Percentiles rank a stretch among this genome's conserved stretches.
These are phyloP conservation scores for Netelia fuscicornis DNA, from an alignment of 2,888 invertebrate genomes.

Conservation along the genomic window DNA sequence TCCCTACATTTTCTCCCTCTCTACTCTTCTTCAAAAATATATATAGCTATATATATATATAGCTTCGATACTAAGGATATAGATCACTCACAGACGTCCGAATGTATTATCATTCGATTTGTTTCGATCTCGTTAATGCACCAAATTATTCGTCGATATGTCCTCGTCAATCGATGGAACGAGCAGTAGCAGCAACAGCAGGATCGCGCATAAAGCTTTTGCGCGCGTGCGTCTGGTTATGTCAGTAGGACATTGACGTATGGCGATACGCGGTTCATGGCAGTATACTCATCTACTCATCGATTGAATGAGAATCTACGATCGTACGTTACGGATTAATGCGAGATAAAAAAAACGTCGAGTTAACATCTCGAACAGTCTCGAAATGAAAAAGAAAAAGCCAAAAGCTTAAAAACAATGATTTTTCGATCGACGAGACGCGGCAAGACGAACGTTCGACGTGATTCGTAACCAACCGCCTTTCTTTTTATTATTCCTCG, in stretches of 20 bases:
- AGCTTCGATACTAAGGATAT: slow-evolving; percentile 6
- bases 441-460: background rate
- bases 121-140: slow-evolving; percentile 28
- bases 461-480: no score
- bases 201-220: background rate
- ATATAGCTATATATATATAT: background rate
- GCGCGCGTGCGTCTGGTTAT: background rate
- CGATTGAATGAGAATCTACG: slow-evolving; percentile 4
- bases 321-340: no score
- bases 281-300: background rate
- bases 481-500: no score
- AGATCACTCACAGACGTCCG: slow-evolving; percentile 20
- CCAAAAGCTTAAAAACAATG: no score
- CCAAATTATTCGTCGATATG: slow-evolving; percentile 38
- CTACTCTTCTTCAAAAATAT: background rate
- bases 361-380: no score
- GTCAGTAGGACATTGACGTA: slow-evolving; percentile 7
- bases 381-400: no score
- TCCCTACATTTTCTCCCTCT: background rate
- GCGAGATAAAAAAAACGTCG: no score
- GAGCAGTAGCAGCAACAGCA: background rate
- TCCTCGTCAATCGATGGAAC: slow-evolving; percentile 14
- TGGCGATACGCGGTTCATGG: slow-evolving; percentile 5
- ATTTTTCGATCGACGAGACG: no score
- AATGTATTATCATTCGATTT: slow-evolving; percentile 33